These are phyloP conservation scores for Zaprionus kolodkinae DNA, from an alignment of 1,140 invertebrate species.

Conservation along the genomic window DNA sequence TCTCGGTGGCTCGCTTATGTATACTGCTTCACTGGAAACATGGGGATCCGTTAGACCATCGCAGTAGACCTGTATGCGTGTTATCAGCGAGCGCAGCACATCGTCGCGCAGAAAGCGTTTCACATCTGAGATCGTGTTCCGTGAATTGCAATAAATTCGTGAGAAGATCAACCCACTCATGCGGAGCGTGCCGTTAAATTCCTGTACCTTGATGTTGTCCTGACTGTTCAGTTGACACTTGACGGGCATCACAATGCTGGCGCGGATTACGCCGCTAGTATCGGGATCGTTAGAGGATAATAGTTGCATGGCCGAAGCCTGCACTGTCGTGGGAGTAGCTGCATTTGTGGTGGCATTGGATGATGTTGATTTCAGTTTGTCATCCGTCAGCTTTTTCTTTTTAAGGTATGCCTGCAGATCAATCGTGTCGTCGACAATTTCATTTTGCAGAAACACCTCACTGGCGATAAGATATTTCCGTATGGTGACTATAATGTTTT, in stretches of 20 bases:
- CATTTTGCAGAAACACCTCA: slow-evolving; percentile 78
- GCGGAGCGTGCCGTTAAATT: slow-evolving; percentile 71
- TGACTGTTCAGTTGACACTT: slow-evolving; percentile 69
- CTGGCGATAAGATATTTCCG: slow-evolving; percentile 69
- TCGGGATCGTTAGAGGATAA: slow-evolving; percentile 13
- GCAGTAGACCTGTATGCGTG: slow-evolving; percentile 81
- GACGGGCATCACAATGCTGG: slow-evolving; percentile 69
- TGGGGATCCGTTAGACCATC: slow-evolving; percentile 79
- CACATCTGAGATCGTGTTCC: slow-evolving; percentile 72
- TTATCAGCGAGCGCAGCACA: slow-evolving; percentile 75
- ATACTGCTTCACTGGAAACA: slow-evolving; percentile 63
- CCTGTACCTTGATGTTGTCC: slow-evolving; percentile 61
- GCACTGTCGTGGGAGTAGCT: slow-evolving; percentile 1
- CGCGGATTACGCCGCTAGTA: slow-evolving; percentile 49
- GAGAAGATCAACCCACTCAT: slow-evolving; percentile 73
- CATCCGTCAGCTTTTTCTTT: slow-evolving; percentile 55
- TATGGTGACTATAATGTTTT: slow-evolving; percentile 66
- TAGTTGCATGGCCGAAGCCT: slow-evolving; percentile 37
- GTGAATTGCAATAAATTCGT: slow-evolving; percentile 69
- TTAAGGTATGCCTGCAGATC: slow-evolving; percentile 72
- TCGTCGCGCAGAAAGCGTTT: slow-evolving; percentile 78
- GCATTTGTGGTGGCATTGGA: not conserved
- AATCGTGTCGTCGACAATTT: slow-evolving; percentile 68
- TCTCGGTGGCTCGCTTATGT: slow-evolving; percentile 77
- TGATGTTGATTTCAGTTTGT: slow-evolving; percentile 50